Evolutionary conservation across 2,113 vertebrate species (phyloP), one percentile per base, ranked within the genome.

Genomic region (Circaetus gallicus): DNA sequence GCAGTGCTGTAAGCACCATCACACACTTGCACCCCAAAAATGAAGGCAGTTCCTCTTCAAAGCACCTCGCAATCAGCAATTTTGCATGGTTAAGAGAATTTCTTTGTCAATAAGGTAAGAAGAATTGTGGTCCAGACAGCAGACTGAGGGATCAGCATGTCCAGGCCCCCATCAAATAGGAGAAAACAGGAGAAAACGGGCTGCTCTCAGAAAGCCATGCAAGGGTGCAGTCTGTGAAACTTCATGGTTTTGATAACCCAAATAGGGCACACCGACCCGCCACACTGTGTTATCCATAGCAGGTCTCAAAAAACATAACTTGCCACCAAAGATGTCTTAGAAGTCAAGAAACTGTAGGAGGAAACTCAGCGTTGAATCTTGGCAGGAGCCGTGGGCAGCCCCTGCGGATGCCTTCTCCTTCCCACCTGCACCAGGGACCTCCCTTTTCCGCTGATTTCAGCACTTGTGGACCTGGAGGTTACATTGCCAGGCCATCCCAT

Each of bases 81-180:
- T 94, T 42, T 49, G 34, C 3, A 1, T 34, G 16, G 28, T 59
- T 59, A 78, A 72, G 65, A 52, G 7, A 79, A 85, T n/a, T 55
- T 81, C 28, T 82, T 79, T 56, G 32, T 32, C 70, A 82, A 42
- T n/a, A 24, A 55, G 13, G 19, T 28, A 80, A 67, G 32, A 38
- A 52, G 6, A 81, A 17, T 47, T 50, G 36, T 0, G 0, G 53
- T 49, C 12, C 61, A 36, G 62, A 47, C 32, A 70, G 73, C 9
- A 80, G 77, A 55, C 8, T 0, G 0, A 73, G 22, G 31, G 31
- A 40, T 43, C 49, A 21, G 42, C 2, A 0, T 15, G 13, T 16
- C 24, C 34, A 71, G 45, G 32, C 7, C 22, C 21, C 34, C 34
- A 49, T 28, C 67, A 81, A 74, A 89, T 1, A 2, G 25, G 9